phyloP scores from a whole-genome alignment of 1,140 invertebrate species.

The Drosophila ohnishii region DNA sequence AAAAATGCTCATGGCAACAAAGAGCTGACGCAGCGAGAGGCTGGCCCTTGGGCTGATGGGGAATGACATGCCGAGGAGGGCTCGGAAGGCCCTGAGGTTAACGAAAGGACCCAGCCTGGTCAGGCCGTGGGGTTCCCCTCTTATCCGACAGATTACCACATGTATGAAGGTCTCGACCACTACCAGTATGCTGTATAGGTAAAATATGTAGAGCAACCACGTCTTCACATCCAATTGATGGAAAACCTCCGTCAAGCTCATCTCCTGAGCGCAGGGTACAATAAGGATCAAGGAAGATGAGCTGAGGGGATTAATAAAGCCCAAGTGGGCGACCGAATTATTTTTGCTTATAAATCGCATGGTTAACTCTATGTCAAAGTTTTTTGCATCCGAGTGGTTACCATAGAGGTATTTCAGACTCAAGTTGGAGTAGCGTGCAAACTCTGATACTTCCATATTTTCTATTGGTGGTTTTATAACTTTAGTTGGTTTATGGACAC shows the following conservation, averaged over 20 bases:
- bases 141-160: not conserved
- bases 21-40: slow-evolving; percentile 22
- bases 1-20: slow-evolving; percentile 37
- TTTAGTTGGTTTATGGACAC: not conserved
- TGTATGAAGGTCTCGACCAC: slow-evolving; percentile 17
- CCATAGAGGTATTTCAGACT: not conserved
- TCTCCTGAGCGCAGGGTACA: slow-evolving; percentile 26
- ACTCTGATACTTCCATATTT: not conserved
- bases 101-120: not conserved
- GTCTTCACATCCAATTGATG: not conserved
- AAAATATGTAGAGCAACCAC: slow-evolving; percentile 14
- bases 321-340: not conserved
- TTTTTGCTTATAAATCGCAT: not conserved
- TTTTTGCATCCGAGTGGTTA: not conserved
- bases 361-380: not conserved
- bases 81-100: slow-evolving; percentile 39
- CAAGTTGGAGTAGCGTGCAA: not conserved
- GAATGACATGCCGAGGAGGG: slow-evolving; percentile 34
- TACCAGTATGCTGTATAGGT: slow-evolving; percentile 18
- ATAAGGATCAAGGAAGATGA: slow-evolving; percentile 9
- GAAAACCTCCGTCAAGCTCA: slow-evolving; percentile 21
- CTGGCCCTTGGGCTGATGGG: slow-evolving; percentile 2
- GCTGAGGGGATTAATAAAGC: too few relatives aligned
- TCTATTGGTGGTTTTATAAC: too few relatives aligned
- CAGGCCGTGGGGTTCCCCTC: not conserved